These are phyloP conservation scores for Eristalinus aeneus DNA, from an alignment of 2,888 invertebrate species.

Conservation along the genomic window DNA sequence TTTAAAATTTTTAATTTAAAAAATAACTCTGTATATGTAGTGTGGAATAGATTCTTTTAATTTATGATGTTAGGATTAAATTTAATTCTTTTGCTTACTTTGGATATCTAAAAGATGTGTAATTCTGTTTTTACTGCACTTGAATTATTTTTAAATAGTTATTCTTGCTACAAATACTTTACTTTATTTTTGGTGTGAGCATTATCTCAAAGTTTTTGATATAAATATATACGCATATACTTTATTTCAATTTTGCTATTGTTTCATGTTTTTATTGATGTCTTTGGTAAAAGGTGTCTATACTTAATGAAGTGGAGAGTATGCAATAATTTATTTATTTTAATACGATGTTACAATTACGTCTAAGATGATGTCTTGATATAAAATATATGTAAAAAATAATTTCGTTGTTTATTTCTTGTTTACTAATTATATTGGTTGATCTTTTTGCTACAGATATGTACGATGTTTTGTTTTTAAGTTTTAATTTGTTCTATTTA, in stretches of 20 bases:
- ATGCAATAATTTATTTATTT: slow-evolving; percentile 2
- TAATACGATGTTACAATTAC: slow-evolving; percentile 46
- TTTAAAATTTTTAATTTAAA: slow-evolving; percentile 36
- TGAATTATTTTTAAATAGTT: slow-evolving; percentile 9
- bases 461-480: slow-evolving; percentile 21
- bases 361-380: slow-evolving; percentile 28
- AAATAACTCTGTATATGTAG: slow-evolving; percentile 23
- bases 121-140: slow-evolving; percentile 35
- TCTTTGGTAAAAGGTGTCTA: not conserved
- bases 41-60: too few relatives aligned
- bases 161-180: slow-evolving; percentile 45
- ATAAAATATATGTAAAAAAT: slow-evolving; percentile 69
- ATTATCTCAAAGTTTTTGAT: not conserved
- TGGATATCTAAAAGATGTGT: slow-evolving; percentile 51
- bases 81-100: slow-evolving; percentile 58
- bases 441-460: slow-evolving; percentile 58
- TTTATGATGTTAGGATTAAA: too few relatives aligned
- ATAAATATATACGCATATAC: not conserved
- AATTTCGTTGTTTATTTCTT: slow-evolving; percentile 71
- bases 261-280: not conserved
- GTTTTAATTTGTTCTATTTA: slow-evolving; percentile 10
- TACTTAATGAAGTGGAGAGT: not conserved
- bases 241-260: not conserved
- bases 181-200: slow-evolving; percentile 21
- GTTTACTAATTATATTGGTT: slow-evolving; percentile 59